Evolutionary conservation across 2,113 vertebrate species (phyloP).

Genomic region (Cichladusa arquata): DNA sequence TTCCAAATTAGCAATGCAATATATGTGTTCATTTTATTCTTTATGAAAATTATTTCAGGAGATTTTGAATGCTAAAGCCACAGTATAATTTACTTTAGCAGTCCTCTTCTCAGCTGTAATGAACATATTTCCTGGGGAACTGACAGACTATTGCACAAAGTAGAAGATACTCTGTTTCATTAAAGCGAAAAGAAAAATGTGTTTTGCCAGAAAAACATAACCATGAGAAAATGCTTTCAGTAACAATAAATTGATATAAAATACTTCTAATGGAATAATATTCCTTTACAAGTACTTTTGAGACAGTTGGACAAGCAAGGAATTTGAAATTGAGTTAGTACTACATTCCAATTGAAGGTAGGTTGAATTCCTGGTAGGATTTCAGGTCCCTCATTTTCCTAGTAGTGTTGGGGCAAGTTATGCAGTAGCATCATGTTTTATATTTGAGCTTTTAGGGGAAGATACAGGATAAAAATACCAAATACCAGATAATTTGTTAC

Average conservation of each 20-base stretch:
- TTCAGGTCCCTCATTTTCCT: slow-evolving; percentile 30
- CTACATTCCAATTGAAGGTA: slow-evolving; percentile 9
- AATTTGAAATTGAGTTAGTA: slow-evolving; percentile 46
- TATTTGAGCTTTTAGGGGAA: background rate
- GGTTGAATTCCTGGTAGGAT: slow-evolving; percentile 24
- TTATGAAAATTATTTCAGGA: background rate
- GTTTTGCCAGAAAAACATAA: background rate
- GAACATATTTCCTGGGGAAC: background rate
- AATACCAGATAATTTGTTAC: background rate
- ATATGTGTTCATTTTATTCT: background rate
- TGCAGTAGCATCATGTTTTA: slow-evolving; percentile 31
- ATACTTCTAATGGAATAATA: background rate
- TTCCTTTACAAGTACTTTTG: background rate
- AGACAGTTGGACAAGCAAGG: background rate
- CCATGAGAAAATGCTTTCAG: background rate
- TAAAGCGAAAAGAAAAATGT: background rate
- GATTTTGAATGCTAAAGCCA: background rate
- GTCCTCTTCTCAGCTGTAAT: background rate
- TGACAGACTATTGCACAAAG: background rate
- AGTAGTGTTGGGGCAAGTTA: slow-evolving; percentile 4
- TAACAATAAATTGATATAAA: background rate
- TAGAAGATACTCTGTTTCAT: background rate
- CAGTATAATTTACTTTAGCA: background rate
- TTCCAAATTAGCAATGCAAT: background rate
- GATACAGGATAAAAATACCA: background rate